These are phyloP conservation scores for Amia ocellicauda DNA, from an alignment of 2,113 vertebrate species.

Conservation along the genomic window DNA sequence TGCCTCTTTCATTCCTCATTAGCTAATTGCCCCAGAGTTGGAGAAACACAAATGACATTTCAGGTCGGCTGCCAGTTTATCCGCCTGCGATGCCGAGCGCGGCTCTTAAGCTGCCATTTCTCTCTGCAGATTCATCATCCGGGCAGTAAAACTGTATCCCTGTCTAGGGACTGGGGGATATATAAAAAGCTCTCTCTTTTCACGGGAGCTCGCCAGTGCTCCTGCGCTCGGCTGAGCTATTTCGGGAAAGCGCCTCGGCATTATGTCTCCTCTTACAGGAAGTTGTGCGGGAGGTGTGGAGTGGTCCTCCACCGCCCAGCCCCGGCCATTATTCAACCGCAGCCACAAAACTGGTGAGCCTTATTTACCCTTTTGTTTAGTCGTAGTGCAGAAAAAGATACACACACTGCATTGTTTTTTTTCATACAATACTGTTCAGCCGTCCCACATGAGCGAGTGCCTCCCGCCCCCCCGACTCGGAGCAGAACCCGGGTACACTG, in stretches of 20 bases:
- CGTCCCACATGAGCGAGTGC: too few species aligned
- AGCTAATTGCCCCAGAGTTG: constrained; percentile 31
- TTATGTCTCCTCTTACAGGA: constrained; percentile 17
- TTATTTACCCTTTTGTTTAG: too few species aligned
- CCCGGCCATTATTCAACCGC: background rate
- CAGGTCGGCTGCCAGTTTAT: constrained; percentile 14
- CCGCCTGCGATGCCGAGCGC: background rate
- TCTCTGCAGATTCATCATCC: constrained; percentile 44
- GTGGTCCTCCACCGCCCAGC: constrained; percentile 23
- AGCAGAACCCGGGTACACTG: too few species aligned
- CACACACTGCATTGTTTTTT: too few species aligned
- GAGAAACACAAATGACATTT: constrained; percentile 18
- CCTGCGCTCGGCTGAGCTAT: constrained; percentile 35
- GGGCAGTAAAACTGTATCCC: constrained; percentile 25
- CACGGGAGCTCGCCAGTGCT: constrained; percentile 41
- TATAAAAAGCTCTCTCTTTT: constrained; percentile 17
- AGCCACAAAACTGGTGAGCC: too few species aligned
- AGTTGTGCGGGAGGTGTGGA: constrained; percentile 10
- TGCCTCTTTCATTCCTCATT: constrained; percentile 27
- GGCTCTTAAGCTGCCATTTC: constrained; percentile 16
- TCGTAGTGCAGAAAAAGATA: too few species aligned
- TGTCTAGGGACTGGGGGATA: constrained; percentile 21
- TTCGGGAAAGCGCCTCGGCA: constrained; percentile 17
- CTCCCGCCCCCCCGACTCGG: too few species aligned
- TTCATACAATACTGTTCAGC: too few species aligned